Evolutionary conservation across 37 sponge, comb jelly and placozoan species (phyloP), one percentile per base, ranked within the genome.

Genomic region (Theonella swinhoei): DNA sequence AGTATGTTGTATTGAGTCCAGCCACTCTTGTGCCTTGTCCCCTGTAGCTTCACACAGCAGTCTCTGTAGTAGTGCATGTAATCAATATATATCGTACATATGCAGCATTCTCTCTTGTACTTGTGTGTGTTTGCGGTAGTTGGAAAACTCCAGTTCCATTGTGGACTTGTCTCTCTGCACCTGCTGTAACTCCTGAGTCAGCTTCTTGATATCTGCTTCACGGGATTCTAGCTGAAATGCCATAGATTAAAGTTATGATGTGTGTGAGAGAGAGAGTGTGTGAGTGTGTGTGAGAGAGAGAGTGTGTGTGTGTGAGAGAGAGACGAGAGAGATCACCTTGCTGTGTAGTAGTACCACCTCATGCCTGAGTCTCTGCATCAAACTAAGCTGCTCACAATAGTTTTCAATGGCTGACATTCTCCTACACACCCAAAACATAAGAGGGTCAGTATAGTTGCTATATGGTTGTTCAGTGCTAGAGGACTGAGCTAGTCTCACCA

Each of bases 311-410:
- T 76, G 35, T 70, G 68, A 14, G 36, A 24, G 74, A 58, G 62
- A 72, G 74, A 38, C 38, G 29, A 32, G 40, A 26, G 71, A 62
- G 42, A 64, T 28, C 42, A 92, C 85, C 77, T 81, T 93, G 31
- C 62, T 67, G 43, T 87, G 79, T 23, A 93, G 81, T 62, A 89
- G 58, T 9, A 93, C 28, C 19, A 93, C 35, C 74, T 93, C 90
- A 60, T 93, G 90, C 62, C 85, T 86, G 66, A 89, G 82, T 64
- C 94, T 64, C 78, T 93, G 90, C 90, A 93, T 77, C 24, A 89
- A 40, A 20, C 85, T 69, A 22, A 93, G 72, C 85, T 89, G 90
- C 25, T 62, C 70, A 64, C 76, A 83, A 81, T 93, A 84, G 43
- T 64, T 47, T 0, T 68, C 38, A 9, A 81, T 66, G 25, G 82